Evolutionary conservation across 2,888 invertebrate species (phyloP).

Genomic region (Linnaemya tessellans): DNA sequence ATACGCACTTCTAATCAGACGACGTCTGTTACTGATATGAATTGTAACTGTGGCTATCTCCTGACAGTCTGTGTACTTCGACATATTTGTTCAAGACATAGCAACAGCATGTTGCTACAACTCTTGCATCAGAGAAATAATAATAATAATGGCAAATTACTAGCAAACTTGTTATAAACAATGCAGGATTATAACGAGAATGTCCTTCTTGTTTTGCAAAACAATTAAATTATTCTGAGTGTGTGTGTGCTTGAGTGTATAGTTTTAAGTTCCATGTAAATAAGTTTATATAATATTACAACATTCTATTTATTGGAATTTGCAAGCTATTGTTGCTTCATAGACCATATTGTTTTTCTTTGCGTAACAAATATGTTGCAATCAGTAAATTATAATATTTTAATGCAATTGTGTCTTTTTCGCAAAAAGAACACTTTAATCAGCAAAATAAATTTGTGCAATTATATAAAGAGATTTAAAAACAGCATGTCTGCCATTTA

Average conservation of each 20-base stretch:
- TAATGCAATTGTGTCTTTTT: not conserved
- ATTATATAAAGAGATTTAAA: not conserved
- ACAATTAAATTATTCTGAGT: constrained; percentile 33
- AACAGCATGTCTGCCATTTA: not conserved
- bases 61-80: not conserved
- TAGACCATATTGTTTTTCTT: constrained; percentile 7
- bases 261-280: not conserved
- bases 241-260: not conserved
- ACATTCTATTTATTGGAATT: constrained; percentile 19
- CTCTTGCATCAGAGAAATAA: constrained; percentile 7
- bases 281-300: constrained; percentile 7
- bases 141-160: constrained; percentile 27
- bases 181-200: constrained; percentile 12
- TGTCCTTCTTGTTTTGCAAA: constrained; percentile 21
- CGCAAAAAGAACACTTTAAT: not conserved
- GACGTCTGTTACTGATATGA: constrained; percentile 43
- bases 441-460: not conserved
- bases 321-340: constrained; percentile 1
- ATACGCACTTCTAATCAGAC: constrained; percentile 18
- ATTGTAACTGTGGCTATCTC: constrained; percentile 33
- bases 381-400: constrained; percentile 3
- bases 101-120: constrained; percentile 2
- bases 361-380: not conserved
- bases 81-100: not conserved
- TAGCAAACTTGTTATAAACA: constrained; percentile 33